These are phyloP conservation scores for Netelia inedita DNA, from an alignment of 2,888 invertebrate genomes.

Conservation along the genomic window DNA sequence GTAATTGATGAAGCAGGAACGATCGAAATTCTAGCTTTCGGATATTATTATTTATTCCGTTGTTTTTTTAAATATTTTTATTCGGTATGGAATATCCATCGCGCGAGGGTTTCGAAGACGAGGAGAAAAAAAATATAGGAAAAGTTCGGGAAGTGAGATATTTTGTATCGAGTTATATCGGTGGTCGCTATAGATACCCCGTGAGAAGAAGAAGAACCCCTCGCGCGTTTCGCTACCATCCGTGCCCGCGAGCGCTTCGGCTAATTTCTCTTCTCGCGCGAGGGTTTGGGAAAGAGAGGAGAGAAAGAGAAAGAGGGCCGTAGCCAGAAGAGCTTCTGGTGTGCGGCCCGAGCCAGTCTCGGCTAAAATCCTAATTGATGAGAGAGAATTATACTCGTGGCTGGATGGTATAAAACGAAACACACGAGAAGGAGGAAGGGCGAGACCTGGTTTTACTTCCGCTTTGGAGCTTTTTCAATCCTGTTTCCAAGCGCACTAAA, in stretches of 20 bases:
- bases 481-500: conserved; percentile 3
- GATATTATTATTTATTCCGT: neutral
- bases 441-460: conserved; percentile 43
- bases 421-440: neutral
- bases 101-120: neutral
- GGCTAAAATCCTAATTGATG: conserved; percentile 80
- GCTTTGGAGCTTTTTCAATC: conserved; percentile 63
- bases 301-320: conserved; percentile 16
- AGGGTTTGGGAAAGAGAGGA: neutral
- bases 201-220: neutral
- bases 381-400: conserved; percentile 73
- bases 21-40: no score
- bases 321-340: conserved; percentile 3
- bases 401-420: conserved; percentile 55
- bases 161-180: neutral
- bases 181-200: neutral
- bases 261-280: conserved; percentile 61
- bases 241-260: conserved; percentile 35
- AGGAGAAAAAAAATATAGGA: neutral
- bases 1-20: neutral
- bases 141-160: neutral
- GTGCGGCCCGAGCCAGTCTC: conserved; percentile 34
- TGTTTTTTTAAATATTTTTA: neutral
- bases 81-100: neutral
- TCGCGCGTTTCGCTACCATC: conserved; percentile 51